phyloP scores from a whole-genome alignment of 2,113 vertebrate species.

The Serinus canaria region DNA sequence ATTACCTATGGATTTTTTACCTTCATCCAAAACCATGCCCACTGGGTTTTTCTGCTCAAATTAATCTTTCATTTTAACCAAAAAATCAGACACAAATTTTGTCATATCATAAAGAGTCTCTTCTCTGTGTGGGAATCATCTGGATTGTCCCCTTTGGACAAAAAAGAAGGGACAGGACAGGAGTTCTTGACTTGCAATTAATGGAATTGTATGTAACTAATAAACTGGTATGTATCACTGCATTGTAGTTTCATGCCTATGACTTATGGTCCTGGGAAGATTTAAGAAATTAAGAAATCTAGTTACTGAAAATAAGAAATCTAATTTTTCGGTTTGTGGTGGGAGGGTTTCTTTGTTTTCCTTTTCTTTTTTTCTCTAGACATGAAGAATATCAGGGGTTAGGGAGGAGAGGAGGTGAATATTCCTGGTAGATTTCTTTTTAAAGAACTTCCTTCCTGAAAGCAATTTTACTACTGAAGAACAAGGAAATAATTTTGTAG shows the following conservation, averaged over 20 bases:
- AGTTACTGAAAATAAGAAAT: background rate
- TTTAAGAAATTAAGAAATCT: background rate
- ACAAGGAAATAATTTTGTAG: background rate
- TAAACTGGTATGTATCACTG: background rate
- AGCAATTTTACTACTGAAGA: background rate
- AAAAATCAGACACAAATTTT: background rate
- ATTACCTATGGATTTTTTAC: background rate
- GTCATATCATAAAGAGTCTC: background rate
- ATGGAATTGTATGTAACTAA: background rate
- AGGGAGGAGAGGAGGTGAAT: accelerated
- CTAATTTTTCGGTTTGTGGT: background rate
- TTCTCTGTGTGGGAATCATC: background rate
- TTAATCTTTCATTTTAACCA: background rate
- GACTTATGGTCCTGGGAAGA: background rate
- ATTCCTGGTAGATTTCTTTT: background rate
- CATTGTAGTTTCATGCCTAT: background rate
- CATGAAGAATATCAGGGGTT: background rate
- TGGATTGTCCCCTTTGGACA: background rate
- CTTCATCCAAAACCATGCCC: background rate
- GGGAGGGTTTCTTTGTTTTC: background rate
- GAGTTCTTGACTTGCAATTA: background rate
- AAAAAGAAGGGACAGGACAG: background rate
- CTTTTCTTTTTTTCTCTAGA: background rate
- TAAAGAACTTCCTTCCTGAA: background rate
- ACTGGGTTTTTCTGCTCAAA: background rate